Evolutionary conservation across 64 coral and sea anemone genomes (phyloP).

Genomic region (Montipora sp.): DNA sequence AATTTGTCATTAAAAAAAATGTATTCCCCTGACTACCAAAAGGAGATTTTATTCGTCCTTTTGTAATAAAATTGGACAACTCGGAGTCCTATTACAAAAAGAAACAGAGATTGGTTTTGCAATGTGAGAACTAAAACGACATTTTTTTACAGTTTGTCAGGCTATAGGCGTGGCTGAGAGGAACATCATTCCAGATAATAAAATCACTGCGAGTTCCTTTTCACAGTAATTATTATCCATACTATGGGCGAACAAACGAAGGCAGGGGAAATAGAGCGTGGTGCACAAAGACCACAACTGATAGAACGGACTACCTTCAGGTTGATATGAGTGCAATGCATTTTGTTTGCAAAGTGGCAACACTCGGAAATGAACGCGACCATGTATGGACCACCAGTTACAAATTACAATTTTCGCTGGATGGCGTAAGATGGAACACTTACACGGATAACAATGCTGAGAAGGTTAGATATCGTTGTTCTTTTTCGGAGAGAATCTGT

Average conservation of each 20-base stretch:
- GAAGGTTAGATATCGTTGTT: background rate
- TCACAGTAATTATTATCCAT: background rate
- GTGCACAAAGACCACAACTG: background rate
- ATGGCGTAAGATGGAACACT: background rate
- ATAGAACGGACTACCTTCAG: constrained; percentile 36
- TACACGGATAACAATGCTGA: constrained; percentile 28
- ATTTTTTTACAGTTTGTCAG: background rate
- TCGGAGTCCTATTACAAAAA: too few relatives aligned
- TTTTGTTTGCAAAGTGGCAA: constrained; percentile 51
- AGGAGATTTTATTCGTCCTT: too few relatives aligned
- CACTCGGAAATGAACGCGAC: background rate
- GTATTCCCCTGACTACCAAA: too few relatives aligned
- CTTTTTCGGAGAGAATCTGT: too few relatives aligned
- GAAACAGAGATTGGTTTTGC: too few relatives aligned
- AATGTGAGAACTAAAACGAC: too few relatives aligned
- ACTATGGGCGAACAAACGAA: background rate
- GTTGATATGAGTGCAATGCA: constrained; percentile 44
- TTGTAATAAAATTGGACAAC: too few relatives aligned
- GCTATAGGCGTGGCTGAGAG: background rate
- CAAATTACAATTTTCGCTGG: constrained; percentile 7
- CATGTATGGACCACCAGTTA: constrained; percentile 29
- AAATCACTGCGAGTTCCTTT: background rate
- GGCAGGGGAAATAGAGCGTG: background rate
- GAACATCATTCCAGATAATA: background rate
- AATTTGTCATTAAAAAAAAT: too few relatives aligned